A percentile compares a stretch with the other conserved stretches of the same genome.
These are phyloP conservation scores for Drosophila sturtevanti DNA, from an alignment of 1,140 invertebrate genomes.

Conservation along the genomic window DNA sequence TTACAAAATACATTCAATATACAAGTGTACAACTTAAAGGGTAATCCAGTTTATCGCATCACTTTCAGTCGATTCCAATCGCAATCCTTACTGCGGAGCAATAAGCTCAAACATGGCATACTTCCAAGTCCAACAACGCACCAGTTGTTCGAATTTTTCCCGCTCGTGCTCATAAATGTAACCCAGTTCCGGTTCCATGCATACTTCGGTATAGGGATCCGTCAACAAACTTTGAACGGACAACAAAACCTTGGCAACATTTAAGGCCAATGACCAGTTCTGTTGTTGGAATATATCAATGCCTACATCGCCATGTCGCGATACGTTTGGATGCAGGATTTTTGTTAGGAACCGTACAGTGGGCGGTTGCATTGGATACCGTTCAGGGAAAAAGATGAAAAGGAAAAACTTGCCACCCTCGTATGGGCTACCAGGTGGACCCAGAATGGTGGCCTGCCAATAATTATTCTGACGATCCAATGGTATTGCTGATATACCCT, in stretches of 20 bases:
- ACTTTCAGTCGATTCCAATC: slow-evolving; percentile 57
- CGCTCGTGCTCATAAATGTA: slow-evolving; percentile 91
- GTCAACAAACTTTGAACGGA: slow-evolving; percentile 96
- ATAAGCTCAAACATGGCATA: slow-evolving; percentile 95
- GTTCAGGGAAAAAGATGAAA: slow-evolving; percentile 91
- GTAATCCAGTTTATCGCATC: slow-evolving; percentile 46
- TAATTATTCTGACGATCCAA: slow-evolving; percentile 92
- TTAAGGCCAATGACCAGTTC: slow-evolving; percentile 97
- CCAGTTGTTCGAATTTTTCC: slow-evolving; percentile 91
- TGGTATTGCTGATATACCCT: slow-evolving; percentile 94
- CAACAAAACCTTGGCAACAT: slow-evolving; percentile 94
- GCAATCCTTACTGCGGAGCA: slow-evolving; percentile 39
- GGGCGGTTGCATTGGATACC: slow-evolving; percentile 95
- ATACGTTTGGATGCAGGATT: slow-evolving; percentile 97
- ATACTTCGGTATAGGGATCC: slow-evolving; percentile 94
- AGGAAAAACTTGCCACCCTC: slow-evolving; percentile 97
- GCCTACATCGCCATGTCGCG: slow-evolving; percentile 97
- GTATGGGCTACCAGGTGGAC: slow-evolving; percentile 94
- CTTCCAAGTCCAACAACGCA: slow-evolving; percentile 94
- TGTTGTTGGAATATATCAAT: slow-evolving; percentile 97
- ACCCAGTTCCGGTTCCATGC: slow-evolving; percentile 95
- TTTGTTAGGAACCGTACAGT: slow-evolving; percentile 94
- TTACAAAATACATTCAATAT: slow-evolving; percentile 62
- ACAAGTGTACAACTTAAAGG: slow-evolving; percentile 60
- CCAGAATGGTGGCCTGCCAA: slow-evolving; percentile 96